A percentile compares a stretch with the other conserved stretches of the same genome.
phyloP scores from a whole-genome alignment of 2,797 vertebrate species.

The Menidia menidia region DNA sequence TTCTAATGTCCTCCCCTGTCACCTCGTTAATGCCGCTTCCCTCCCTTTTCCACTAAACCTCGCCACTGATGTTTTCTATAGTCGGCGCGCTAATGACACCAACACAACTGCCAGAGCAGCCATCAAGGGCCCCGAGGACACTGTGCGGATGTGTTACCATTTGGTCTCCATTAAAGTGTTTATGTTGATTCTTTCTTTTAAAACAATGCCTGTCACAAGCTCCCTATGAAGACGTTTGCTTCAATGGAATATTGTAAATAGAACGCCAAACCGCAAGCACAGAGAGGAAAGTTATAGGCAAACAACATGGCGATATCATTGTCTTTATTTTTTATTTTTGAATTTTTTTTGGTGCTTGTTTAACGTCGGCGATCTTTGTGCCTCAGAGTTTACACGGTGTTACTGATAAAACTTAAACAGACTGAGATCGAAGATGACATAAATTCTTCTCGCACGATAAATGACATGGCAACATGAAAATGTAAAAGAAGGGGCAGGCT shows the following conservation, averaged over 20 bases:
- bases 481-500: neutral
- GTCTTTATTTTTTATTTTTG: no score
- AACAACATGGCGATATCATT: slow-evolving; percentile 45
- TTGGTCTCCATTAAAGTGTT: slow-evolving; percentile 59
- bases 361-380: slow-evolving; percentile 25
- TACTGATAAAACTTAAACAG: slow-evolving; percentile 21
- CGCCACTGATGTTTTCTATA: slow-evolving; percentile 15
- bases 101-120: slow-evolving; percentile 28
- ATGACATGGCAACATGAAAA: slow-evolving; percentile 6
- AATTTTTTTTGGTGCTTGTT: slow-evolving; percentile 36
- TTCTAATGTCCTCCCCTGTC: slow-evolving; percentile 28
- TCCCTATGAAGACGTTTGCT: slow-evolving; percentile 24
- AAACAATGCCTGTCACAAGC: slow-evolving; percentile 42
- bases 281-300: slow-evolving; percentile 46
- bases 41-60: slow-evolving; percentile 39
- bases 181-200: slow-evolving; percentile 45
- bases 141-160: slow-evolving; percentile 40
- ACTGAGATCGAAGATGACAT: slow-evolving; percentile 2
- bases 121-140: slow-evolving; percentile 39
- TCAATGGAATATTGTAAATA: slow-evolving; percentile 17
- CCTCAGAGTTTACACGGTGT: slow-evolving; percentile 4
- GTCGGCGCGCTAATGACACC: slow-evolving; percentile 39
- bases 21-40: slow-evolving; percentile 48
- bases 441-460: slow-evolving; percentile 9
- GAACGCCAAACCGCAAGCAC: slow-evolving; percentile 49